phyloP scores from a whole-genome alignment of 2,888 invertebrate genomes.

The Aporophyla nigra region DNA sequence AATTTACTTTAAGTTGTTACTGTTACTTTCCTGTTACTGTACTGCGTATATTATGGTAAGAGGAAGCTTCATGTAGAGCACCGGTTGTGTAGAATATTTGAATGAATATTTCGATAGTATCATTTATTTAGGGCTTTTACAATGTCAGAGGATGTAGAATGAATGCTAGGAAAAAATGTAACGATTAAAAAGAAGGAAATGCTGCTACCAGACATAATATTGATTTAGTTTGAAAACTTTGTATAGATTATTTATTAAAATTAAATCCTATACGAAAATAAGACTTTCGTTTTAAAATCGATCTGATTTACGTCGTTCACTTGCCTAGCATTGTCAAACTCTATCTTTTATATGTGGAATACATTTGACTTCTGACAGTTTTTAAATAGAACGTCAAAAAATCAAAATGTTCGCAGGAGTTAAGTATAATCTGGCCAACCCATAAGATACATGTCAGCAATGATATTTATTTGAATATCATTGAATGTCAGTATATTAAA shows the following conservation, averaged over 20 bases:
- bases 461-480: too few species aligned
- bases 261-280: background rate
- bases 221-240: background rate
- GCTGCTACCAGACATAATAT: background rate
- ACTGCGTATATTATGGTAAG: conserved; percentile 12
- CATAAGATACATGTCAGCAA: too few species aligned
- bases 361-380: background rate
- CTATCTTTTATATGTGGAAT: background rate
- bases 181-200: too few species aligned
- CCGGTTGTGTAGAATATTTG: background rate
- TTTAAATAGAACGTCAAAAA: background rate
- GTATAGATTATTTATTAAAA: background rate
- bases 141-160: background rate
- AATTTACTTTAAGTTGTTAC: conserved; percentile 4
- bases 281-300: background rate
- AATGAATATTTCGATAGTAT: conserved; percentile 1
- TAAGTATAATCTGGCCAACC: background rate
- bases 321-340: too few species aligned
- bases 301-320: background rate
- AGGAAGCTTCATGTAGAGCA: background rate
- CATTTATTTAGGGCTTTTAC: background rate
- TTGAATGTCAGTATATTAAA: background rate
- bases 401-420: background rate
- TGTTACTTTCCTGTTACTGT: background rate
- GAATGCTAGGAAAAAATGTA: too few species aligned